Percentiles rank a stretch among this genome's conserved stretches.
Evolutionary conservation across 2,888 invertebrate species (phyloP).

Genomic region (Pseudanteris insignis): DNA sequence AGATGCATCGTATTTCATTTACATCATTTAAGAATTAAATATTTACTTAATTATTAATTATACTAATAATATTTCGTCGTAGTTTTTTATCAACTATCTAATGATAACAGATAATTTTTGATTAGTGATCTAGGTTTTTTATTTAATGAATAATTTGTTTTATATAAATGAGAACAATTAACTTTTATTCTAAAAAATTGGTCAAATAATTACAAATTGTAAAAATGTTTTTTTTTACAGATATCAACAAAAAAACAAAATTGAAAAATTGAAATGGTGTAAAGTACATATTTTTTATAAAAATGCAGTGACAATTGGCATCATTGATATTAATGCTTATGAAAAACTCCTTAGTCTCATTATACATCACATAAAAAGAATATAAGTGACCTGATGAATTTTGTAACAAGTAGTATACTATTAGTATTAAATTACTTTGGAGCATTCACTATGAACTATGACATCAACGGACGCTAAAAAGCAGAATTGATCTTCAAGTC

Average conservation of each 20-base stretch:
- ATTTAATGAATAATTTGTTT: too few relatives aligned
- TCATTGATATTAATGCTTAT: too few relatives aligned
- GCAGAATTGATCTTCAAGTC: too few relatives aligned
- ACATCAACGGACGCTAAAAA: too few relatives aligned
- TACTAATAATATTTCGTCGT: constrained; percentile 27
- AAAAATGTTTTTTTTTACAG: neutral
- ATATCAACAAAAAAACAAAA: too few relatives aligned
- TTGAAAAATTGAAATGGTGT: too few relatives aligned
- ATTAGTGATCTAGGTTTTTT: too few relatives aligned
- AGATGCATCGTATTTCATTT: constrained; percentile 22
- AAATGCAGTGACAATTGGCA: too few relatives aligned
- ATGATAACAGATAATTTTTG: constrained; percentile 4
- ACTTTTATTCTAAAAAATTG: too few relatives aligned
- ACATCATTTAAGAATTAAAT: constrained; percentile 24
- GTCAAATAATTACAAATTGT: too few relatives aligned
- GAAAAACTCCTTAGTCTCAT: constrained; percentile 51
- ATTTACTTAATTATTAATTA: constrained; percentile 10
- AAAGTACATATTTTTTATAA: too few relatives aligned
- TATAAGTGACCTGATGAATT: constrained; percentile 15
- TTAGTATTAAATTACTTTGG: constrained; percentile 40
- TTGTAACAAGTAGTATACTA: constrained; percentile 41
- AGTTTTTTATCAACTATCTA: constrained; percentile 10
- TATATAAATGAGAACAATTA: too few relatives aligned
- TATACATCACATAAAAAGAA: constrained; percentile 41
- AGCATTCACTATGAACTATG: constrained; percentile 48